Evolutionary conservation across 2,888 invertebrate species (phyloP).

Genomic region (Diplazon laetatorius): DNA sequence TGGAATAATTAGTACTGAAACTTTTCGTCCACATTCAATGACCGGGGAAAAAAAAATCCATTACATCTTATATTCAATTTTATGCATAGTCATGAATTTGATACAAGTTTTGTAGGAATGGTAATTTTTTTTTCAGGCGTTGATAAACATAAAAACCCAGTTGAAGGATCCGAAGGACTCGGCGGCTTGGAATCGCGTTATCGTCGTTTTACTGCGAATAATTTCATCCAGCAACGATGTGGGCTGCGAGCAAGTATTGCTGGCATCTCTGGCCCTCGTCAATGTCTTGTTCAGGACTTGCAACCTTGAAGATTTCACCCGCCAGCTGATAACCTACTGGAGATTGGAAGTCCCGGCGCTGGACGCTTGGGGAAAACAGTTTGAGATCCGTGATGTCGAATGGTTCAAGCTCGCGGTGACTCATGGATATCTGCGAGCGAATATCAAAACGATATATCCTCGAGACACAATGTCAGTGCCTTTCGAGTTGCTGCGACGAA

Average conservation of each 20-base stretch:
- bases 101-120: neutral
- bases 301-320: constrained; percentile 52
- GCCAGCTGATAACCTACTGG: constrained; percentile 65
- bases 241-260: constrained; percentile 70
- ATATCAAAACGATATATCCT: constrained; percentile 57
- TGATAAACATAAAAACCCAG: constrained; percentile 65
- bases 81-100: neutral
- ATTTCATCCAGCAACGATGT: constrained; percentile 68
- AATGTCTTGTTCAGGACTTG: constrained; percentile 63
- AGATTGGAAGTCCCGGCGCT: constrained; percentile 60
- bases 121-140: constrained; percentile 65
- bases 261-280: constrained; percentile 75
- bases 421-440: constrained; percentile 75
- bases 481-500: constrained; percentile 79
- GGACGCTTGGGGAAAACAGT: constrained; percentile 62
- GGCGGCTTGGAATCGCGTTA: constrained; percentile 50
- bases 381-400: constrained; percentile 66
- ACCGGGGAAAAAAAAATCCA: neutral
- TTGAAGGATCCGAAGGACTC: constrained; percentile 6
- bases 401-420: constrained; percentile 72
- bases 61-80: neutral
- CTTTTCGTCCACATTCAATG: neutral
- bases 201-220: constrained; percentile 64
- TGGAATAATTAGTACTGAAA: neutral
- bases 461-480: constrained; percentile 74